Percentiles rank a stretch among this genome's conserved stretches.
These are phyloP conservation scores for Hycleus cichorii DNA, from an alignment of 1,140 invertebrate genomes.

Conservation along the genomic window DNA sequence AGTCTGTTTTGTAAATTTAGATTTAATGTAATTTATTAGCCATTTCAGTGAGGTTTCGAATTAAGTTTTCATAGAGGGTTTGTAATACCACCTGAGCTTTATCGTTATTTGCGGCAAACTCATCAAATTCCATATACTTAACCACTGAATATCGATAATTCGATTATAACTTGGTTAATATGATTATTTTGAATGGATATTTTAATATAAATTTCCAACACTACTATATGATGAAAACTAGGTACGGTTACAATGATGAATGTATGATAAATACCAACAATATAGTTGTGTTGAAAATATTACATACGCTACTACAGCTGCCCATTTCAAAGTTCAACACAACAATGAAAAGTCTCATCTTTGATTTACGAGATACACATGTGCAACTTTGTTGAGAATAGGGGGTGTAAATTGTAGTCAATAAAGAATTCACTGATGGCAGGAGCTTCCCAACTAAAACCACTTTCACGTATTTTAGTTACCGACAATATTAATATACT, in stretches of 20 bases:
- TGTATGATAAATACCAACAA: conserved; percentile 5
- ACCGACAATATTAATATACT: no score
- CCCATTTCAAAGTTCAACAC: conserved; percentile 9
- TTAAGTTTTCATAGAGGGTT: conserved; percentile 10
- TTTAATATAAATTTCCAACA: no score
- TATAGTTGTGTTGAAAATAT: conserved; percentile 4
- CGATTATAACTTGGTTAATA: no score
- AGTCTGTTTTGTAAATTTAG: not conserved
- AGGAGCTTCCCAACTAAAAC: no score
- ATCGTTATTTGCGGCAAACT: conserved; percentile 4
- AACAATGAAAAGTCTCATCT: conserved; percentile 1
- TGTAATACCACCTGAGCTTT: conserved; percentile 4
- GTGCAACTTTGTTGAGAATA: no score
- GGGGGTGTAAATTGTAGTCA: no score
- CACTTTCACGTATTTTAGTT: no score
- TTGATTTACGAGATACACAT: conserved; percentile 4
- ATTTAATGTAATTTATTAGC: conserved; percentile 13
- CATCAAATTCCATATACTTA: conserved; percentile 1
- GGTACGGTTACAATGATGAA: conserved; percentile 1
- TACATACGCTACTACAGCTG: conserved; percentile 1
- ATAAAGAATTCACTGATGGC: no score
- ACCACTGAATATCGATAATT: no score
- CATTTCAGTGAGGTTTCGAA: conserved; percentile 6
- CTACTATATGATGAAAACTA: not conserved
- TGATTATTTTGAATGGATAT: no score